phyloP scores from a whole-genome alignment of 2,797 vertebrate species.

The Ciconia nigra region DNA sequence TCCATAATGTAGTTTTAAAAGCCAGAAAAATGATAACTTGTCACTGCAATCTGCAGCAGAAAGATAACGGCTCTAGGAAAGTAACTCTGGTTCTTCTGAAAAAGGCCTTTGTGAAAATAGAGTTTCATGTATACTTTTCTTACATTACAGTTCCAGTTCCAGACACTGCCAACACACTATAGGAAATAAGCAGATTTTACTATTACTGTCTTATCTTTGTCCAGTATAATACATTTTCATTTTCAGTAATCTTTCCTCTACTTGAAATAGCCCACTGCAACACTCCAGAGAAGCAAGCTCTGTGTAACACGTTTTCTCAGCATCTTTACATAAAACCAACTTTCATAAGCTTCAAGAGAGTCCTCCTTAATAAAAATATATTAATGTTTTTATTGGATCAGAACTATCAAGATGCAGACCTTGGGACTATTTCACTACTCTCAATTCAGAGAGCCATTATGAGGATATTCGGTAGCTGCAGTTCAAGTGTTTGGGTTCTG shows the following conservation, averaged over 20 bases:
- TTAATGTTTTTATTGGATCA: not conserved
- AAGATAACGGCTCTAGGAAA: not conserved
- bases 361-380: not conserved
- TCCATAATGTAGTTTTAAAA: not conserved
- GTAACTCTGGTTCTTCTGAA: not conserved
- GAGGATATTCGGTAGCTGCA: not conserved
- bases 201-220: not conserved
- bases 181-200: slow-evolving; percentile 4
- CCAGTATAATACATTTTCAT: not conserved
- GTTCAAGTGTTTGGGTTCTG: not conserved
- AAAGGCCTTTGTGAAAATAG: not conserved
- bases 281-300: not conserved
- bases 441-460: not conserved
- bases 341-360: not conserved
- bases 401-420: not conserved
- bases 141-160: not conserved
- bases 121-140: not conserved
- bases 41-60: not conserved
- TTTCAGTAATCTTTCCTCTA: not conserved
- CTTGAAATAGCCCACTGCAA: not conserved
- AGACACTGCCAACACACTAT: not conserved
- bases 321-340: slow-evolving; percentile 5
- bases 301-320: not conserved
- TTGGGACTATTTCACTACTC: not conserved
- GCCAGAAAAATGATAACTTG: not conserved